phyloP scores from a whole-genome alignment of 2,113 vertebrate genomes.

The Toxotes jaculatrix region DNA sequence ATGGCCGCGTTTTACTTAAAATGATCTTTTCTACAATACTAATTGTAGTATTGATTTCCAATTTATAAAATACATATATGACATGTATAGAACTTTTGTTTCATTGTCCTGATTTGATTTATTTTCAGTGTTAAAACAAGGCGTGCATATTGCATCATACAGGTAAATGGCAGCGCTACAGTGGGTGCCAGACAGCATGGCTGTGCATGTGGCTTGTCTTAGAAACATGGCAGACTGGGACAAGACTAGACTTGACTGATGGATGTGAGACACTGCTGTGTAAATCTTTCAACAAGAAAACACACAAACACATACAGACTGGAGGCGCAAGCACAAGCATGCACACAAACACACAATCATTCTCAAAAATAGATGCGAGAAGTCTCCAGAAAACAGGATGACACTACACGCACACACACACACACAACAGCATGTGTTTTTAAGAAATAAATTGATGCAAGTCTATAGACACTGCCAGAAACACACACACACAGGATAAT shows the following conservation, averaged over 20 bases:
- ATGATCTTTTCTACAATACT: background rate
- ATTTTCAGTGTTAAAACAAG: constrained; percentile 16
- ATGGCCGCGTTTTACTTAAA: background rate
- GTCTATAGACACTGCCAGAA: constrained; percentile 36
- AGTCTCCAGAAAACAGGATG: background rate
- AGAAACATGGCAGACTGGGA: constrained; percentile 38
- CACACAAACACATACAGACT: constrained; percentile 61
- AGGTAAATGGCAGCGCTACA: background rate
- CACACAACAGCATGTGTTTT: constrained; percentile 16
- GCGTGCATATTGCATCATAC: constrained; percentile 5
- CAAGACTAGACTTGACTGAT: constrained; percentile 70
- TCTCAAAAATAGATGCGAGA: constrained; percentile 24
- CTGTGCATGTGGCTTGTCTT: constrained; percentile 40
- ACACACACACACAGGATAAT: constrained; percentile 45
- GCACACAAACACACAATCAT: constrained; percentile 31
- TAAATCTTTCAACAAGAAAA: constrained; percentile 75
- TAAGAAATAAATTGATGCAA: constrained; percentile 1
- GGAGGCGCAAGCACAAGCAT: constrained; percentile 54
- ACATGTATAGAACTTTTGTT: too few species aligned
- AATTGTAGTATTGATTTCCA: background rate
- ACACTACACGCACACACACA: constrained; percentile 5
- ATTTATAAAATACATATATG: background rate
- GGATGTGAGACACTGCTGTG: constrained; percentile 63
- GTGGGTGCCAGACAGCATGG: constrained; percentile 21
- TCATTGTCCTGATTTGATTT: background rate